Evolutionary conservation across 2,797 vertebrate genomes (phyloP), one percentile per base, ranked within the genome.

Genomic region (Tapirus indicus): DNA sequence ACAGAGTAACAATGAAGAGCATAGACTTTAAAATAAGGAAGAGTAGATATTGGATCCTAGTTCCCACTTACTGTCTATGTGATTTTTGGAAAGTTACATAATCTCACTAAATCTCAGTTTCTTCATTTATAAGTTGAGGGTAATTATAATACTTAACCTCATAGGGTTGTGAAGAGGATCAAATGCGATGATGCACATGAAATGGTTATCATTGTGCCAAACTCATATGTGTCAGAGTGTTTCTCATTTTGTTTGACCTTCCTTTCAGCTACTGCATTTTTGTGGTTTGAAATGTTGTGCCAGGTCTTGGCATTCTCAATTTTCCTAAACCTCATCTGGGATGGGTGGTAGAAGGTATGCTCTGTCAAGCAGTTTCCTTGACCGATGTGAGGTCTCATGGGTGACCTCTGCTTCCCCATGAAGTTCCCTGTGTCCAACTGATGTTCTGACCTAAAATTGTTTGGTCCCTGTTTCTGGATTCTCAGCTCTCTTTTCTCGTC

Each of bases 1-100:
- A 56, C 10, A 49, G 17, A 58, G 6, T 29, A 72, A 74, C 32
- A 83, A 32, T 29, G 79, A 74, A 47, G 23, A 93, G 11, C 6
- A 87, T 18, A 72, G 25, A 62, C 23, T 89, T 92, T 82, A 88
- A 86, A 56, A 29, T 74, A 85, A 96, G 92, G 32, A 78, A 68
- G 35, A 38, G 0, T 44, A 35, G 1, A 56, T 56, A 86, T 9
- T 47, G 20, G 66, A 91, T 80, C 14, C 6, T 44, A 69, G 32
- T 82, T 17, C 6, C 4, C 1, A 38, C 5, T 79, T 82, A 25
- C 0, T 44, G 1, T 78, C 7, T 87, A 68, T 69, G 23, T n/a
- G 8, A 83, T 64, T 83, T 95, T 7, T 8, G 64, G 38, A 27
- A 94, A 58, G 20, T 29, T 72, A 69, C 17, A 13, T 49, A 58